These are phyloP conservation scores for Hydraecia micacea DNA, from an alignment of 2,888 invertebrate genomes.

Conservation along the genomic window DNA sequence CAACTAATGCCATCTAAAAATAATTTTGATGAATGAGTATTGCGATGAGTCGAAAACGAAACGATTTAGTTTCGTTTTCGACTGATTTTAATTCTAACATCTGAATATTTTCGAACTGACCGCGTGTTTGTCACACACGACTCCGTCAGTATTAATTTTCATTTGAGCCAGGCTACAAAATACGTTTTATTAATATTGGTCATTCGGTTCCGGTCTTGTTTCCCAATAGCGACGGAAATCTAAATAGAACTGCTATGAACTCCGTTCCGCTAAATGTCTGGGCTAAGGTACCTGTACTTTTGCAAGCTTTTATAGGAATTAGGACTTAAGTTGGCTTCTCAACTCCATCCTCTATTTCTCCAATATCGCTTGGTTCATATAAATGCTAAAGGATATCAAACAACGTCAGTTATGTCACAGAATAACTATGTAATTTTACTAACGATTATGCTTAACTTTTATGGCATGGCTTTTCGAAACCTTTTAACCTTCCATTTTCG, in stretches of 20 bases:
- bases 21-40: conserved; percentile 51
- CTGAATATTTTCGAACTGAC: conserved; percentile 20
- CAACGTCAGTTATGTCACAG: neutral
- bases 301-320: neutral
- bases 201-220: conserved; percentile 1
- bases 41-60: conserved; percentile 43
- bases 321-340: neutral
- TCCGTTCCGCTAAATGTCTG: neutral
- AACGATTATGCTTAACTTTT: neutral
- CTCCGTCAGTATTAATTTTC: conserved; percentile 25
- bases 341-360: neutral
- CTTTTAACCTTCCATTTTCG: neutral
- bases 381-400: neutral
- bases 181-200: neutral
- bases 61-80: conserved; percentile 40
- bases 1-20: conserved; percentile 33
- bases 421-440: too few species aligned
- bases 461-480: neutral
- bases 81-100: conserved; percentile 34
- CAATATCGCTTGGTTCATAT: neutral
- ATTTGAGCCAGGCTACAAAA: conserved; percentile 5
- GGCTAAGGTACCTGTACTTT: neutral
- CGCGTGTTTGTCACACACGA: conserved; percentile 30
- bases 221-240: neutral
- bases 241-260: neutral